Evolutionary conservation across 2,888 invertebrate species (phyloP).

Genomic region (Seladonia tumulorum): DNA sequence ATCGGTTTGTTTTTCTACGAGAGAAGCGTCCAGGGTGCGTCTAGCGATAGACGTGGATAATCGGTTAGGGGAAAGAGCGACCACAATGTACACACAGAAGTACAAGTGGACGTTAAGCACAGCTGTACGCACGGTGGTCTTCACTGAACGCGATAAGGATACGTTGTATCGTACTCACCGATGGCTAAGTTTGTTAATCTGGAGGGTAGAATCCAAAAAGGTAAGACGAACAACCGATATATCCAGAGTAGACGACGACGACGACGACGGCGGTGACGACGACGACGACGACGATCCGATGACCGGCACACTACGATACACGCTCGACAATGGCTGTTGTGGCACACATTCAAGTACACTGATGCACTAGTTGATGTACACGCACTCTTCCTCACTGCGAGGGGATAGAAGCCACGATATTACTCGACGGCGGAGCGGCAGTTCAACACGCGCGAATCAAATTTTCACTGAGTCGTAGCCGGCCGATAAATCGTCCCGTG

Average conservation of each 20-base stretch:
- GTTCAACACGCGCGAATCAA: constrained; percentile 57
- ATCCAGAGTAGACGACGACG: constrained; percentile 58
- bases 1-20: constrained; percentile 21
- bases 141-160: constrained; percentile 13
- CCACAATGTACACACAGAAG: constrained; percentile 11
- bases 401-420: constrained; percentile 35
- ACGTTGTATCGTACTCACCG: constrained; percentile 50
- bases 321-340: constrained; percentile 72
- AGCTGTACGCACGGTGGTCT: constrained; percentile 14
- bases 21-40: constrained; percentile 51
- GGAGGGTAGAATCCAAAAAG: constrained; percentile 60
- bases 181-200: constrained; percentile 16
- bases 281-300: constrained; percentile 28
- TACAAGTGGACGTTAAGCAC: background rate
- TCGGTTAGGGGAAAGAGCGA: background rate
- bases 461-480: constrained; percentile 40
- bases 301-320: constrained; percentile 68
- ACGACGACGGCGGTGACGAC: constrained; percentile 23
- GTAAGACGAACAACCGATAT: constrained; percentile 46
- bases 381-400: constrained; percentile 65
- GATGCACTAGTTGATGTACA: constrained; percentile 66
- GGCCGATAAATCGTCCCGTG: constrained; percentile 31
- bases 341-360: constrained; percentile 72
- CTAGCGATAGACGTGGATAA: constrained; percentile 27
- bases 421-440: constrained; percentile 47